Base-by-base conservation (phyloP, 2,797 vertebrate species). In the Pseudochaenichthys georgianus region DNA sequence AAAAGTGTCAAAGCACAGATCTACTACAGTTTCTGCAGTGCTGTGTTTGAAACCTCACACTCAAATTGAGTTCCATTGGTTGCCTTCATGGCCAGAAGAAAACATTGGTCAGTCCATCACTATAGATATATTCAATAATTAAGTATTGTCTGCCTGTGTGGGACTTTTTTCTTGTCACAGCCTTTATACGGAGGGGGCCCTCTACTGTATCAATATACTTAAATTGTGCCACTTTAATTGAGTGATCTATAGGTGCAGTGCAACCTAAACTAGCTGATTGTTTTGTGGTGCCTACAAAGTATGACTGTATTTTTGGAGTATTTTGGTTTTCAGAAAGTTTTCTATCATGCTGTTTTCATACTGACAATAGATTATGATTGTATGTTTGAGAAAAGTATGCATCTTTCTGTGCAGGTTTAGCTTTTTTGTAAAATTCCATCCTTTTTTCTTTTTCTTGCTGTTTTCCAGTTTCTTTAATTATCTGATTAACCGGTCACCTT, bases 171-270 rank as follows among this genome's bases (percentile, higher is more conserved):
- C 66, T 55, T 70, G 64, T 77, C 62, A 76, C 78, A 77, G 82
- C 80, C 78, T 85, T 78, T 82, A 68, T 67, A 75, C 15, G 34
- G 54, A 83, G 73, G 55, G 59, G 75, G 77, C 68, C 77, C 84
- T 87, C 90, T 94, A 84, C 88, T 93, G 91, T 92, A 90, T 84
- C 74, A 63, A 85, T 88, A 77, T 65, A 82, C 73, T 83, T 84
- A 63, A 74, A 83, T 89, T 81, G 88, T 93, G 92, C 92, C 93
- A 94, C 93, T 94, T 93, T 88, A 81, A 91, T 86, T 82, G 86
- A 90, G 88, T 89, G 86, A 89, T 86, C 64, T 86, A 68, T 80
- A 86, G 90, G 89, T 92, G 91, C 89, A 88, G 88, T 91, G 88
- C 89, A 91, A 88, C 89, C 81, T 90, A 68, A 90, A 83, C 80